Conservation (phyloP, 2,113 vertebrate species). For the Erinaceus europaeus region DNA sequence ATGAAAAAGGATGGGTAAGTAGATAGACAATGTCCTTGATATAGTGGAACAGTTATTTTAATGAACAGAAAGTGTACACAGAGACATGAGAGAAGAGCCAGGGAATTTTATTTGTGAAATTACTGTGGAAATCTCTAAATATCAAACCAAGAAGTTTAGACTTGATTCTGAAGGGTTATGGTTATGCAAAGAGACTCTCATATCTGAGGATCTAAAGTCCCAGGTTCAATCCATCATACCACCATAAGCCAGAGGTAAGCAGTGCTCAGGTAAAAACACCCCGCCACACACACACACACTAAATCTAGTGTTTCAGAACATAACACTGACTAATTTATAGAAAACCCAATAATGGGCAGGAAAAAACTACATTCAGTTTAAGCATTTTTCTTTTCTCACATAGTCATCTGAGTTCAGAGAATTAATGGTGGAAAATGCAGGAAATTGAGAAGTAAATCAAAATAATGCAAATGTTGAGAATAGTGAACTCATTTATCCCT, state of each 20-base stretch:
- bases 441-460: slow-evolving; percentile 12
- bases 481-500: background rate
- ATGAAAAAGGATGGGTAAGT: background rate
- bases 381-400: background rate
- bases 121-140: background rate
- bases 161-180: no score
- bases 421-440: background rate
- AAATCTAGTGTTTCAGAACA: slow-evolving; percentile 50
- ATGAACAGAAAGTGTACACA: slow-evolving; percentile 2
- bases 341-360: background rate
- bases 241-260: no score
- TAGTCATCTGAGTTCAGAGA: background rate
- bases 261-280: no score
- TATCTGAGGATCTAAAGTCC: no score
- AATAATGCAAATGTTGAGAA: background rate
- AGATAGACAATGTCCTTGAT: background rate
- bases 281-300: no score
- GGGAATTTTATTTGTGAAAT: background rate
- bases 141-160: background rate
- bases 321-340: background rate
- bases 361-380: background rate
- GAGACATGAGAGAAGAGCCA: background rate
- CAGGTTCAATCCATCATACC: no score
- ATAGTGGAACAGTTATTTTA: background rate
- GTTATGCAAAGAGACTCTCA: no score